Base-by-base conservation (phyloP, 2,888 invertebrate species). In the Chirona hameri region DNA sequence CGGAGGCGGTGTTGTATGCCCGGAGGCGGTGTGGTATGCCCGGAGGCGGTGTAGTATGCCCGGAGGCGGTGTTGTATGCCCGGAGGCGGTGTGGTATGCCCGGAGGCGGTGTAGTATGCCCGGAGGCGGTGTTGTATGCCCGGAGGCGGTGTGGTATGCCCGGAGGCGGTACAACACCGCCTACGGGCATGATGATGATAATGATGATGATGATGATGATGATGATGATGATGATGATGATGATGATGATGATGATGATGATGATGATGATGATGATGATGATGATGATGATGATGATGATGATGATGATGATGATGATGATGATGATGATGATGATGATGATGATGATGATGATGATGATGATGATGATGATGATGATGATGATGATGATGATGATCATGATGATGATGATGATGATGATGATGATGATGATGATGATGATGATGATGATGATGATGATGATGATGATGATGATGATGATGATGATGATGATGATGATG, bases 191-290 rank as follows among this genome's bases (percentile, higher is more conserved):
- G n/a, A n/a, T n/a, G n/a, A n/a, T n/a, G n/a, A n/a, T n/a, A n/a
- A n/a, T n/a, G n/a, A n/a, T n/a, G n/a, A n/a, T n/a, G n/a, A 65
- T 65, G 65, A n/a, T 65, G 65, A 65, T 65, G 65, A n/a, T 65
- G 65, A 65, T 65, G 65, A 65, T 65, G 65, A n/a, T 65, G 65
- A 65, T 65, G 65, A 65, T 65, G 65, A 65, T 65, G 65, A 65
- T 65, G 65, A 65, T 65, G 65, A 65, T 65, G 65, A 65, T 65
- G 65, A 65, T 65, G 65, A 65, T 65, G 65, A 65, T 65, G 65
- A 65, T 65, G 65, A 65, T 65, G 65, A 65, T 65, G 65, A 65
- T 65, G 65, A 65, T 65, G 65, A 65, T 65, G 65, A 65, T 65
- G 65, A 65, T 65, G 65, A 65, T 65, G 65, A 65, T 65, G 65